These are phyloP conservation scores for Diaphora mendica DNA, from an alignment of 2,888 invertebrate genomes.

Conservation along the genomic window DNA sequence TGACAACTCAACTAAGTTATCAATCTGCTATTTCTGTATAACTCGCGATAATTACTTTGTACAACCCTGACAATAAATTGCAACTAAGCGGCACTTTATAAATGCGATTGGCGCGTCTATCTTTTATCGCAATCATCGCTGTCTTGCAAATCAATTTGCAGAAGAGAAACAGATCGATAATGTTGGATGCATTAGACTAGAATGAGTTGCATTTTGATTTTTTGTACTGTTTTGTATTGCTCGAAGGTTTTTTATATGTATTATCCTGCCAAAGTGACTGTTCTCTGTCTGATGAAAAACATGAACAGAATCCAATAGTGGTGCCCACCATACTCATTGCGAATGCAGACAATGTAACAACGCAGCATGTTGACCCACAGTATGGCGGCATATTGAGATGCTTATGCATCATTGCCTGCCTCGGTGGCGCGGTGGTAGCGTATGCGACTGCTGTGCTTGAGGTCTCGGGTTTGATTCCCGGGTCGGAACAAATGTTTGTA, in stretches of 20 bases:
- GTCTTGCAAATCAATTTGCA: conserved; percentile 64
- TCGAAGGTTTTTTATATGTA: not conserved
- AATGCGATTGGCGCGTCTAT: not conserved
- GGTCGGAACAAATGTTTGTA: too few species aligned
- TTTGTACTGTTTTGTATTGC: not conserved
- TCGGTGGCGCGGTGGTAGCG: too few species aligned
- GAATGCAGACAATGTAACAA: too few species aligned
- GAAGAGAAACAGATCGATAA: conserved; percentile 53
- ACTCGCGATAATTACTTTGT: conserved; percentile 23
- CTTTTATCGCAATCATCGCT: conserved; percentile 60
- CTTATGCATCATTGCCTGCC: too few species aligned
- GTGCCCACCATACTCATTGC: too few species aligned
- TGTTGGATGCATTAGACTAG: conserved; percentile 46
- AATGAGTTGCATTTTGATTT: conserved; percentile 33
- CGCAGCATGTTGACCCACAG: too few species aligned
- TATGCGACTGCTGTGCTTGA: too few species aligned
- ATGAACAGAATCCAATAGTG: too few species aligned
- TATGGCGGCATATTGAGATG: too few species aligned
- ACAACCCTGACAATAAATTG: conserved; percentile 43
- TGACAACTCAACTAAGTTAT: conserved; percentile 8
- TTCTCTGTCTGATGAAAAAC: too few species aligned
- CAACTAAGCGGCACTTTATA: conserved; percentile 23
- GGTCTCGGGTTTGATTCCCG: too few species aligned
- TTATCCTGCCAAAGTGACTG: too few species aligned
- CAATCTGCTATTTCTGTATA: not conserved